Conservation (phyloP, 1,140 invertebrate genomes). For the Drosophila truncata region DNA sequence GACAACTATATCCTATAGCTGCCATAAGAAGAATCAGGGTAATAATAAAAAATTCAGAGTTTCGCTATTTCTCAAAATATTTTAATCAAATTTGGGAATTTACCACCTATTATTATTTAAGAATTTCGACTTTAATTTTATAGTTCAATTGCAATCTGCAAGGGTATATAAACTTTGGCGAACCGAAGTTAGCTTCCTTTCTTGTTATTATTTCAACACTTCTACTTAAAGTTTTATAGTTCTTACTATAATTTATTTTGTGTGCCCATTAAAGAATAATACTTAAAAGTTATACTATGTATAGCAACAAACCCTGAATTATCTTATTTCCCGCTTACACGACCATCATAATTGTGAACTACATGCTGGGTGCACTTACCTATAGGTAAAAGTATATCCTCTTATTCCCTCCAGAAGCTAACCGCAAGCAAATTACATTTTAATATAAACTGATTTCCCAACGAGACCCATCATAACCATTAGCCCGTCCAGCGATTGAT, state of each 20-base stretch:
- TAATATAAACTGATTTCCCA: conserved; percentile 69
- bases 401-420: neutral
- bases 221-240: neutral
- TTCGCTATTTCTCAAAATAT: too few relatives aligned
- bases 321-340: conserved; percentile 1
- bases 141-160: too few relatives aligned
- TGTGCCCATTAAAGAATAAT: neutral
- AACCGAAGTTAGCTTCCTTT: too few relatives aligned
- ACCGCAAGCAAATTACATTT: conserved; percentile 75
- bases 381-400: neutral
- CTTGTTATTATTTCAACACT: too few relatives aligned
- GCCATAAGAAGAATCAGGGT: too few relatives aligned
- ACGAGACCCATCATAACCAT: conserved; percentile 54
- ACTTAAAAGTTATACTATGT: too few relatives aligned
- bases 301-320: neutral
- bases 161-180: too few relatives aligned
- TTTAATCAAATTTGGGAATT: too few relatives aligned
- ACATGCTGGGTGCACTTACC: neutral
- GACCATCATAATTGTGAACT: conserved; percentile 11
- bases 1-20: too few relatives aligned
- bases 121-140: too few relatives aligned
- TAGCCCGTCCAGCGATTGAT: conserved; percentile 66
- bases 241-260: neutral
- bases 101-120: too few relatives aligned
- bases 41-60: too few relatives aligned